Conservation (phyloP, 2,113 vertebrate species). For the Cyphotilapia sp. region DNA sequence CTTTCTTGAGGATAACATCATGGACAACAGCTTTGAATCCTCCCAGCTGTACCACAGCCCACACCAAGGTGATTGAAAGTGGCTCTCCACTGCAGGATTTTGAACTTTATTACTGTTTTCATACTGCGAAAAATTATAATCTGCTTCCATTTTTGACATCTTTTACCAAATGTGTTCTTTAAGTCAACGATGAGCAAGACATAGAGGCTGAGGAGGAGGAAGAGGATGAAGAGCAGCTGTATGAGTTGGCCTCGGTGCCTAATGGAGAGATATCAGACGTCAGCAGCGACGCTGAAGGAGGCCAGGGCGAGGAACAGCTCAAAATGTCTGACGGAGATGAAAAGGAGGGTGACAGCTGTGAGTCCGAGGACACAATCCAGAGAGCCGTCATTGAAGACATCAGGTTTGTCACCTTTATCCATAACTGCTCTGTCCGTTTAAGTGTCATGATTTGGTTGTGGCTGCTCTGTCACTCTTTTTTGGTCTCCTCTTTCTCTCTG, state of each 20-base stretch:
- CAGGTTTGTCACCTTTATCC: conserved; percentile 47
- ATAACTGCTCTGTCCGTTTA: too few relatives aligned
- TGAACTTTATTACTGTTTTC: not conserved
- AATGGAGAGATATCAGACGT: not conserved
- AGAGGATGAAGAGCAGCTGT: conserved; percentile 57
- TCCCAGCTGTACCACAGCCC: not conserved
- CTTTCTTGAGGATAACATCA: conserved; percentile 11
- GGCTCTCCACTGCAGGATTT: not conserved
- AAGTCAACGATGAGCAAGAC: conserved; percentile 6
- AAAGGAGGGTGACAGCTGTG: not conserved
- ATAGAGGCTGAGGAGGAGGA: not conserved
- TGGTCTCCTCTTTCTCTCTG: not conserved
- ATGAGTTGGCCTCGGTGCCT: conserved; percentile 35
- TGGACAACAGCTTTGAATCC: conserved; percentile 30
- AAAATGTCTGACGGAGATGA: not conserved
- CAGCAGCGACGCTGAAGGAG: conserved; percentile 5
- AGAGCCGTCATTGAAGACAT: conserved; percentile 69
- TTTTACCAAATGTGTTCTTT: not conserved
- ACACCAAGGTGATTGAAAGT: conserved; percentile 33
- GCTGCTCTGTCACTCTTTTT: not conserved
- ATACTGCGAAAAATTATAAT: accelerated
- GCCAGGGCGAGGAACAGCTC: not conserved
- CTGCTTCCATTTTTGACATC: not conserved
- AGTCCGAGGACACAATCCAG: not conserved
- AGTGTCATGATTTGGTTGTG: not conserved